Evolutionary conservation across 1,140 invertebrate genomes (phyloP).

Genomic region (Calephelis nemesis): DNA sequence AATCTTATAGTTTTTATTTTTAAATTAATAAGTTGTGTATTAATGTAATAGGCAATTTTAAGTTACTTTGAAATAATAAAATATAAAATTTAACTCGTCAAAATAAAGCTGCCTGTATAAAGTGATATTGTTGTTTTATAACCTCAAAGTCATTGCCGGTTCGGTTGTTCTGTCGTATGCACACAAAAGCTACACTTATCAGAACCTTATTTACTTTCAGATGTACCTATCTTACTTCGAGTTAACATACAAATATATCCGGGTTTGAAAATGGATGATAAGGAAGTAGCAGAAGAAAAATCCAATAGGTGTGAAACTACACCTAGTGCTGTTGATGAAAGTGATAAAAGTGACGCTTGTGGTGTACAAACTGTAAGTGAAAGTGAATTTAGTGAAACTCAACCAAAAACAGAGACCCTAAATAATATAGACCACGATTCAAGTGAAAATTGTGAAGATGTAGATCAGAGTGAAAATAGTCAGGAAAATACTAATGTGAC

Average conservation of each 20-base stretch:
- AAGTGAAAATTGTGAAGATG: not conserved
- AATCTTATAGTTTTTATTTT: slow-evolving; percentile 20
- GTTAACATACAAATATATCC: slow-evolving; percentile 19
- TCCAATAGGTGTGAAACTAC: slow-evolving; percentile 31
- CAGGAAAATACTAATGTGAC: not conserved
- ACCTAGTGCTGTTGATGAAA: slow-evolving; percentile 31
- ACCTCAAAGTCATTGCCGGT: slow-evolving; percentile 63
- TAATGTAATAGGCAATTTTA: not conserved
- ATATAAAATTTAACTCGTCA: not conserved
- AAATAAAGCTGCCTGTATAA: not conserved
- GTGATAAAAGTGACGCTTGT: slow-evolving; percentile 22
- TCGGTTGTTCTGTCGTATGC: slow-evolving; percentile 22
- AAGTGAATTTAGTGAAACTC: slow-evolving; percentile 23
- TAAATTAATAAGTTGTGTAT: not conserved
- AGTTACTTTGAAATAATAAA: not conserved
- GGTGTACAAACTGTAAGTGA: slow-evolving; percentile 28
- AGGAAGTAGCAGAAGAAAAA: slow-evolving; percentile 52
- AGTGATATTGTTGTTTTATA: slow-evolving; percentile 34
- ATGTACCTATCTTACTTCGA: slow-evolving; percentile 38
- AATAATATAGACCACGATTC: slow-evolving; percentile 6
- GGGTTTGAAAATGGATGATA: slow-evolving; percentile 64
- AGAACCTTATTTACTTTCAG: slow-evolving; percentile 40
- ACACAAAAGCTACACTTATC: not conserved
- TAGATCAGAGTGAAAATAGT: not conserved
- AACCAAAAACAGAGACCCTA: slow-evolving; percentile 6